phyloP scores from a whole-genome alignment of 2,888 invertebrate species.

The Synergus laeviventris region DNA sequence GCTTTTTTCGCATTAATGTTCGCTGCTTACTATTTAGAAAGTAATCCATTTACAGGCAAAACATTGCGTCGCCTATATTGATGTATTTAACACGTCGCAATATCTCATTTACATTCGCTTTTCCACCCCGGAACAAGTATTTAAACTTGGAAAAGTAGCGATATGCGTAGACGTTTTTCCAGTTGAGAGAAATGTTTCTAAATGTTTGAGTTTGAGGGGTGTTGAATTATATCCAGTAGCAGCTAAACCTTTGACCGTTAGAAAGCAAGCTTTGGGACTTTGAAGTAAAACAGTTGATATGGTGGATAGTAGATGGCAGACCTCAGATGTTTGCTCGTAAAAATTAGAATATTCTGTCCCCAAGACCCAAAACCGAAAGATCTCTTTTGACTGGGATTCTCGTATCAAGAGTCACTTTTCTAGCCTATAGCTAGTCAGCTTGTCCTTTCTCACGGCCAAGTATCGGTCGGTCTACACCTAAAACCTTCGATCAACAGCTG shows the following conservation, averaged over 20 bases:
- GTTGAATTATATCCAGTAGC: not conserved
- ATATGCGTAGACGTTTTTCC: not conserved
- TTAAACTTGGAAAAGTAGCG: not conserved
- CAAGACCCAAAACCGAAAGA: conserved; percentile 23
- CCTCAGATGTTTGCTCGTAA: not conserved
- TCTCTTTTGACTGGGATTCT: conserved; percentile 28
- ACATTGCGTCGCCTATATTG: not conserved
- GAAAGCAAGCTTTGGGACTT: not conserved
- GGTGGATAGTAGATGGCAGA: not conserved
- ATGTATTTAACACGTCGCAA: not conserved
- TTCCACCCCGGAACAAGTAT: not conserved
- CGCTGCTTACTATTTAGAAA: conserved; percentile 30
- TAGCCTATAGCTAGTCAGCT: conserved; percentile 44
- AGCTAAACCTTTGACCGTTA: conserved; percentile 11
- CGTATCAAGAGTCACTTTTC: conserved; percentile 57
- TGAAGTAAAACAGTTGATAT: not conserved
- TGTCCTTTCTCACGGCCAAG: conserved; percentile 70
- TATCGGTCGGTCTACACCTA: conserved; percentile 58
- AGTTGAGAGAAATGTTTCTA: conserved; percentile 9
- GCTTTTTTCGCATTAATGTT: conserved; percentile 21
- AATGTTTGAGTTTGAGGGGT: not conserved
- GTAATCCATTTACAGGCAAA: not conserved
- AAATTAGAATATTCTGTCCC: not conserved
- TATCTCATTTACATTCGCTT: not conserved
- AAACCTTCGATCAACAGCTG: conserved; percentile 71